These are phyloP conservation scores for Saguinus midas DNA, from an alignment of 2,113 vertebrate genomes.

Conservation along the genomic window DNA sequence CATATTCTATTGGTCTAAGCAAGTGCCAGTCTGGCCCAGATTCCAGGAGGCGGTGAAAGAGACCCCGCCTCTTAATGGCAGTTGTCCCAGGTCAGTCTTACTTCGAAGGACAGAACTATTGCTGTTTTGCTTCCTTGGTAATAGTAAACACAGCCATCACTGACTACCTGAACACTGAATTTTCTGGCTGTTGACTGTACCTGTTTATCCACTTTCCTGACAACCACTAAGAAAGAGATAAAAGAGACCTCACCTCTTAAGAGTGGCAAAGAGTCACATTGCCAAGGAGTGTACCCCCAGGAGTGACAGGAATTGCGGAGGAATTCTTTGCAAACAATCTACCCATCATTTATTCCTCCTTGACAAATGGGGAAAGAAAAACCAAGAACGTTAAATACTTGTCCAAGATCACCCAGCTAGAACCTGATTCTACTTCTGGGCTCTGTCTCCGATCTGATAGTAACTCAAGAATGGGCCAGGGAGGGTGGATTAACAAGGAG, in stretches of 20 bases:
- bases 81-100: background rate
- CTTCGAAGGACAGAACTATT: conserved; percentile 25
- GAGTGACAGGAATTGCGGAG: background rate
- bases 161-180: background rate
- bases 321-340: background rate
- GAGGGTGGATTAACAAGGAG: background rate
- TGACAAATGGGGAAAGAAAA: background rate
- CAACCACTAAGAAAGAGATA: background rate
- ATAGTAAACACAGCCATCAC: background rate
- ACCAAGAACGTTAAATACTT: background rate
- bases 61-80: background rate
- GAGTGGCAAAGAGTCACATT: background rate
- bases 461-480: background rate
- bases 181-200: background rate
- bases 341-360: background rate
- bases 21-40: background rate
- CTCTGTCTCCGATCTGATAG: background rate
- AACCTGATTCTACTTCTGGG: background rate
- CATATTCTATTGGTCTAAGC: background rate
- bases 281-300: background rate
- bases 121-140: background rate
- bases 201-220: background rate
- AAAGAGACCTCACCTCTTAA: background rate
- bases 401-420: background rate
- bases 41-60: background rate